Percentiles rank a stretch among this genome's conserved stretches.
These are phyloP conservation scores for Tenthredo scrophulariae DNA, from an alignment of 2,888 invertebrate genomes.

Conservation along the genomic window DNA sequence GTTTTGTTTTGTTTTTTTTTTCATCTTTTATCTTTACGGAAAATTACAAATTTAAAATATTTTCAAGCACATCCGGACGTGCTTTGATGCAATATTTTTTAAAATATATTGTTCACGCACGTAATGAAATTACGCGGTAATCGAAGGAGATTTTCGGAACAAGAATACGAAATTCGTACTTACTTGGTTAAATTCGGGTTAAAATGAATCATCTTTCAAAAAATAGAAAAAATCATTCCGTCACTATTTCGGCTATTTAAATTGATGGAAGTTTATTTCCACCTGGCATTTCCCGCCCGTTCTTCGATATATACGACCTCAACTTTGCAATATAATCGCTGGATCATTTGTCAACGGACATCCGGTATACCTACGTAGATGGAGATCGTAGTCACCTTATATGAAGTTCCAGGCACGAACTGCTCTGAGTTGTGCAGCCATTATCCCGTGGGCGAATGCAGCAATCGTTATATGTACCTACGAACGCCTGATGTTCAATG, in stretches of 20 bases:
- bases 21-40: too few relatives aligned
- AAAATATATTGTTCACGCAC: too few relatives aligned
- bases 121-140: too few relatives aligned
- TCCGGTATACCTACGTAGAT: conserved; percentile 16
- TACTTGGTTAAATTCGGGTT: neutral
- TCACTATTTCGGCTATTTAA: neutral
- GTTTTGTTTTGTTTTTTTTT: too few relatives aligned
- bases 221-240: neutral
- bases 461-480: neutral
- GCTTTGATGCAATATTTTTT: too few relatives aligned
- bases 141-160: neutral
- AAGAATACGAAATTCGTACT: neutral
- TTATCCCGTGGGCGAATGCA: conserved; percentile 32
- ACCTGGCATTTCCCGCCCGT: neutral
- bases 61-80: too few relatives aligned
- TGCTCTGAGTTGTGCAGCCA: neutral
- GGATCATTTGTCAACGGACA: neutral
- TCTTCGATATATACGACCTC: neutral
- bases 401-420: conserved; percentile 6
- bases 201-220: neutral
- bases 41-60: too few relatives aligned
- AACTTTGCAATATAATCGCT: neutral
- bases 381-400: conserved; percentile 25
- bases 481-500: conserved; percentile 12
- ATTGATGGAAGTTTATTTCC: neutral